A percentile compares a stretch with the other conserved stretches of the same genome.
Evolutionary conservation across 2,797 vertebrate species (phyloP).

Genomic region (Sebastes oblongus): DNA sequence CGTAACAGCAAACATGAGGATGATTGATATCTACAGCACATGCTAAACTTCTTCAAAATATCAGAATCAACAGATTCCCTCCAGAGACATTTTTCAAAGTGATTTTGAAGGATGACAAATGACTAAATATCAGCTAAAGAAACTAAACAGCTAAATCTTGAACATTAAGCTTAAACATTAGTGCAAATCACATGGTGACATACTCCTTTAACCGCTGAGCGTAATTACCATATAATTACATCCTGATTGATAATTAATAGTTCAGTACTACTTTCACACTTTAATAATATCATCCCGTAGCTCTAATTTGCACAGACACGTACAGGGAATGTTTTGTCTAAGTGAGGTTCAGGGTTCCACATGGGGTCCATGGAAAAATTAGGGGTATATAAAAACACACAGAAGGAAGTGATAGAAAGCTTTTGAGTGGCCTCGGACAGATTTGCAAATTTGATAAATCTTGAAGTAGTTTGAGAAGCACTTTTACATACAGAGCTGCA

Average conservation of each 20-base stretch:
- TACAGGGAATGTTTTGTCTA: not conserved
- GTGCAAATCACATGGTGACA: slow-evolving; percentile 8
- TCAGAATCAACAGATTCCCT: slow-evolving; percentile 4
- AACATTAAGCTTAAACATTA: slow-evolving; percentile 6
- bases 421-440: not conserved
- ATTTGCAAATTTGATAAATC: not conserved
- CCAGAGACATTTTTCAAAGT: slow-evolving; percentile 11
- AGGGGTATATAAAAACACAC: not conserved
- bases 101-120: slow-evolving; percentile 31
- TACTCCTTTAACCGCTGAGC: not conserved
- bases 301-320: slow-evolving; percentile 9
- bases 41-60: not conserved
- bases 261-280: slow-evolving; percentile 6
- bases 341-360: not conserved
- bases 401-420: not conserved
- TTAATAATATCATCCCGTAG: slow-evolving; percentile 23
- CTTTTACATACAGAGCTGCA: not conserved
- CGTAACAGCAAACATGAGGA: slow-evolving; percentile 7
- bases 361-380: not conserved
- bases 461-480: not conserved
- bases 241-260: slow-evolving; percentile 49
- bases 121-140: slow-evolving; percentile 18
- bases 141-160: slow-evolving; percentile 23
- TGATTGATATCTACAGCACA: slow-evolving; percentile 19
- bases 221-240: slow-evolving; percentile 40